phyloP scores from a whole-genome alignment of 2,797 vertebrate genomes.

The Labroides dimidiatus region DNA sequence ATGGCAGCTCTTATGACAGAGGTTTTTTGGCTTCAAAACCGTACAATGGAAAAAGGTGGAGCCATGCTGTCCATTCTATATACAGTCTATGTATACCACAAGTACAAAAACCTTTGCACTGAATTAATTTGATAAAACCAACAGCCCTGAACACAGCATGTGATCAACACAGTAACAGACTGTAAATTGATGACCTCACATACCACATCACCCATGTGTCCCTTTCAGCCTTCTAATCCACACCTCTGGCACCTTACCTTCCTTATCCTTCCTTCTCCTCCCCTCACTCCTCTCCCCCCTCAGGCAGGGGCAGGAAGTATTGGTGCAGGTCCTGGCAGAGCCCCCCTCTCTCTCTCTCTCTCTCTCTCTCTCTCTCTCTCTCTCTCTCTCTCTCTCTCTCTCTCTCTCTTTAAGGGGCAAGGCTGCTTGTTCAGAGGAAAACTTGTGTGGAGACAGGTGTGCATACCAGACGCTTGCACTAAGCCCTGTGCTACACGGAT shows the following conservation, averaged over 20 bases:
- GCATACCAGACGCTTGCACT: constrained; percentile 81
- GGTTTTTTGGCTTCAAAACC: too few species aligned
- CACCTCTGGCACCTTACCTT: constrained; percentile 61
- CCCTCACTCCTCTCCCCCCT: constrained; percentile 41
- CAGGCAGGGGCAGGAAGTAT: constrained; percentile 72
- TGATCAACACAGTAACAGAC: constrained; percentile 12
- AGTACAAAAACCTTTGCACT: neutral
- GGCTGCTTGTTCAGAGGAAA: constrained; percentile 45
- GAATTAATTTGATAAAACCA: neutral
- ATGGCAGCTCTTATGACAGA: too few species aligned
- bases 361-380: constrained; percentile 33
- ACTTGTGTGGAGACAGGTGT: constrained; percentile 82
- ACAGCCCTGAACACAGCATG: neutral
- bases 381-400: constrained; percentile 41
- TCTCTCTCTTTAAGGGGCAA: constrained; percentile 48
- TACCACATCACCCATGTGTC: constrained; percentile 70
- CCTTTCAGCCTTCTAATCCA: constrained; percentile 78
- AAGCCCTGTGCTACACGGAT: constrained; percentile 60
- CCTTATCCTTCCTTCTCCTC: constrained; percentile 39
- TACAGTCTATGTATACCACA: neutral
- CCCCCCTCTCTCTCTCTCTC: constrained; percentile 38
- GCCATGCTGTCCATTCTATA: too few species aligned
- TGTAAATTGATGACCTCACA: constrained; percentile 51
- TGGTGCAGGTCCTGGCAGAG: constrained; percentile 81
- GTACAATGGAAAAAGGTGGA: too few species aligned